These are phyloP conservation scores for Archips crataeganus DNA, from an alignment of 2,888 invertebrate genomes.

Conservation along the genomic window DNA sequence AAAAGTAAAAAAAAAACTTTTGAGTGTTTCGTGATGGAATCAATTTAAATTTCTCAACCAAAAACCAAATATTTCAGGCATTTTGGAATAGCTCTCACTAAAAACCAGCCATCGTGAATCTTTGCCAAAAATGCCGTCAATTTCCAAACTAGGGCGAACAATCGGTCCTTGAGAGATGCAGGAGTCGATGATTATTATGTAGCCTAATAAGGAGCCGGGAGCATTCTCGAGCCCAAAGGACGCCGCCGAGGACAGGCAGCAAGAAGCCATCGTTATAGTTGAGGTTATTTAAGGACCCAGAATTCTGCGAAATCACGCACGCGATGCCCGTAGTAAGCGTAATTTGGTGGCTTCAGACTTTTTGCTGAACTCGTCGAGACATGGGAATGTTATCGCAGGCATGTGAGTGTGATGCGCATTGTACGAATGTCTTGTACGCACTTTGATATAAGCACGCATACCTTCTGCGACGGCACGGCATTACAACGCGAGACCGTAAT, in stretches of 20 bases:
- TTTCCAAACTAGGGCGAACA: constrained; percentile 81
- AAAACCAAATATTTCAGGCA: constrained; percentile 30
- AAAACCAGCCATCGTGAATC: constrained; percentile 44
- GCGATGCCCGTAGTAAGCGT: constrained; percentile 69
- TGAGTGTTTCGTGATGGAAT: neutral
- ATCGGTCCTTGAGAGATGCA: constrained; percentile 68
- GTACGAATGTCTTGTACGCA: constrained; percentile 27
- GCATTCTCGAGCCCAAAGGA: constrained; percentile 77
- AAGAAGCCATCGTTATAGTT: constrained; percentile 68
- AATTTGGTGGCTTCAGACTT: constrained; percentile 63
- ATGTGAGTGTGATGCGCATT: constrained; percentile 15
- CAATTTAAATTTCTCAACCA: neutral
- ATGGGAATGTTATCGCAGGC: constrained; percentile 26
- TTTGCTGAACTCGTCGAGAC: constrained; percentile 53
- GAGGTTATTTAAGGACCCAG: constrained; percentile 73
- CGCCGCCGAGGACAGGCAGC: constrained; percentile 76
- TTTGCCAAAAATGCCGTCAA: constrained; percentile 64
- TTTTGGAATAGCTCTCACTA: constrained; percentile 25
- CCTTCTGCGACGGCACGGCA: constrained; percentile 24
- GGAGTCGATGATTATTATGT: constrained; percentile 74
- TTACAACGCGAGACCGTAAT: constrained; percentile 28
- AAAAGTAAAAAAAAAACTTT: neutral
- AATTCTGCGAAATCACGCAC: constrained; percentile 77
- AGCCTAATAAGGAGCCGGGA: constrained; percentile 75
- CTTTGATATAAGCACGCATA: constrained; percentile 29